Percentiles rank a stretch among this genome's conserved stretches.
These are phyloP conservation scores for Oreohelix idahoensis DNA, from an alignment of 1,140 invertebrate genomes.

Conservation along the genomic window DNA sequence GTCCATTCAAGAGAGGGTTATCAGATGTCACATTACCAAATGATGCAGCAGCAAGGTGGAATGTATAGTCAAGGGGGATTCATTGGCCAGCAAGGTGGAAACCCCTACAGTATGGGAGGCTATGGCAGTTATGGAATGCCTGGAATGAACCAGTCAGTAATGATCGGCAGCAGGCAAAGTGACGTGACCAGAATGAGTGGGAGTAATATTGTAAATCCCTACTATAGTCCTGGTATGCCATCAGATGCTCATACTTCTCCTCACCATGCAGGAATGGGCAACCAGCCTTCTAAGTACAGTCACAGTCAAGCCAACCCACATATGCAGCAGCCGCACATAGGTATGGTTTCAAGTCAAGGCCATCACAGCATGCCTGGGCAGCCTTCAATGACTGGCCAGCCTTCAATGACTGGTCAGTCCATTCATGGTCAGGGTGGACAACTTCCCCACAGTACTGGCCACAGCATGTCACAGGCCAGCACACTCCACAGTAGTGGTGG, in stretches of 20 bases:
- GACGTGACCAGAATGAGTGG: conserved; percentile 17
- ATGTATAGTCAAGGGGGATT: conserved; percentile 33
- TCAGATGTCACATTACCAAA: conserved; percentile 26
- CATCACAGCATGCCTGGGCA: not conserved
- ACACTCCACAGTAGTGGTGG: not conserved
- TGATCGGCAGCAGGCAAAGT: conserved; percentile 1
- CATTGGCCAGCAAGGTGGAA: not conserved
- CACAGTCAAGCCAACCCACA: conserved; percentile 37
- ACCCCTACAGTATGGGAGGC: not conserved
- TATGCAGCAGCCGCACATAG: conserved; percentile 33
- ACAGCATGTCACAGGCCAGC: not conserved
- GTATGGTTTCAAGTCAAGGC: conserved; percentile 12
- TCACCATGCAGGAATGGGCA: conserved; percentile 13
- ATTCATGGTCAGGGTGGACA: conserved; percentile 3
- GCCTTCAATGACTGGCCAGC: not conserved
- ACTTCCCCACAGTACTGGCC: not conserved
- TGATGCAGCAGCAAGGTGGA: conserved; percentile 25
- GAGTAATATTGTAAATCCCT: conserved; percentile 7
- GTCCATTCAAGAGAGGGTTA: conserved; percentile 22
- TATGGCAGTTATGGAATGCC: conserved; percentile 26
- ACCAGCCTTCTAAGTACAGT: conserved; percentile 2
- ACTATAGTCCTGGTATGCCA: conserved; percentile 9
- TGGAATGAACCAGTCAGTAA: conserved; percentile 3
- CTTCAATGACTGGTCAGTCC: not conserved
- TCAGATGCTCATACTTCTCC: conserved; percentile 5